Percentiles rank a stretch among this genome's conserved stretches.
phyloP scores from a whole-genome alignment of 1,140 invertebrate genomes.

The Neotoxoptera formosana region DNA sequence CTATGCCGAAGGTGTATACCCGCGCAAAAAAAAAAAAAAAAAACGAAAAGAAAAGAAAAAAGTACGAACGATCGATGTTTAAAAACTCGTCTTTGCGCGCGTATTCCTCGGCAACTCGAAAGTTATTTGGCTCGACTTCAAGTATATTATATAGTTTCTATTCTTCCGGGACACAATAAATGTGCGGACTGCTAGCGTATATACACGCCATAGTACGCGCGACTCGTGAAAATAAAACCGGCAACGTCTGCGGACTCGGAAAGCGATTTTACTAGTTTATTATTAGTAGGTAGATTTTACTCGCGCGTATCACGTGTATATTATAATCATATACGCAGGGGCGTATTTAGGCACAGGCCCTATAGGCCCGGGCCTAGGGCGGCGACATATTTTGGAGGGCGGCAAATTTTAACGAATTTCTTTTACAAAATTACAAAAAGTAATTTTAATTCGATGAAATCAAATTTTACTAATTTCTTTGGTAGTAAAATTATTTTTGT shows the following conservation, averaged over 20 bases:
- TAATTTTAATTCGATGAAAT: too few species aligned
- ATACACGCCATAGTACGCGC: too few species aligned
- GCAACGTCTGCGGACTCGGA: background rate
- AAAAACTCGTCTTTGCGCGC: background rate
- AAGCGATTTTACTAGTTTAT: background rate
- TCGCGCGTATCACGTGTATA: background rate
- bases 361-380: too few species aligned
- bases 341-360: too few species aligned
- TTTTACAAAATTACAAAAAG: too few species aligned
- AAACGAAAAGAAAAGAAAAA: background rate
- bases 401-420: too few species aligned
- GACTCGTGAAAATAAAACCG: background rate
- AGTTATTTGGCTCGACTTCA: conserved; percentile 15
- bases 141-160: conserved; percentile 11
- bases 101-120: background rate
- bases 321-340: too few species aligned
- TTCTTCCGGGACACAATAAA: conserved; percentile 14
- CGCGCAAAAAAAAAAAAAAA: background rate
- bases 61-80: background rate
- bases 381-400: too few species aligned
- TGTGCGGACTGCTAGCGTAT: background rate
- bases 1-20: background rate
- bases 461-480: too few species aligned
- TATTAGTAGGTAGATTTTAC: background rate
- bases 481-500: too few species aligned